Evolutionary conservation across 2,113 vertebrate species (phyloP).

Genomic region (Alosa alosa): DNA sequence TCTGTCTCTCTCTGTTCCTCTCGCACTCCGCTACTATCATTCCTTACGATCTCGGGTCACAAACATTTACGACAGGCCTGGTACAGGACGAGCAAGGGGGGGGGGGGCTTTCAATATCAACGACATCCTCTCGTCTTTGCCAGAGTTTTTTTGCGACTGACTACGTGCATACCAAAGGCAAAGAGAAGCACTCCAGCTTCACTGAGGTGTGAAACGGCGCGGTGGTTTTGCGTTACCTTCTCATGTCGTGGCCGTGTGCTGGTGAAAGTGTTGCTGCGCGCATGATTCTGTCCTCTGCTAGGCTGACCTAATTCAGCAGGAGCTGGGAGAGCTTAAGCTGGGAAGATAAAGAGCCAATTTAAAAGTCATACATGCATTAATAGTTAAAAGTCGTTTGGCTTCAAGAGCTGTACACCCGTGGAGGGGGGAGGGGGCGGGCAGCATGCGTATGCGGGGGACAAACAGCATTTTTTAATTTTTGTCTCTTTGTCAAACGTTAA

Average conservation of each 20-base stretch:
- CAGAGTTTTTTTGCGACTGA: background rate
- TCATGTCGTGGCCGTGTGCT: background rate
- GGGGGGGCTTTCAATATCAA: background rate
- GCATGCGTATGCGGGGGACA: background rate
- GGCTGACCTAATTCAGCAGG: conserved; percentile 41
- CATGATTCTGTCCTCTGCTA: conserved; percentile 14
- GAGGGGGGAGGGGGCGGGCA: background rate
- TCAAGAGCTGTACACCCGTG: background rate
- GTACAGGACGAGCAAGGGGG: background rate
- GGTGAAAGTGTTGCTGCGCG: background rate
- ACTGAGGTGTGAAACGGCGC: background rate
- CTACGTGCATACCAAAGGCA: background rate
- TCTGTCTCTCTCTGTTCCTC: background rate
- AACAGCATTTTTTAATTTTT: background rate
- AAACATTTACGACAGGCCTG: conserved; percentile 8
- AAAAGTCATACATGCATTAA: conserved; percentile 28
- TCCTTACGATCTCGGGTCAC: background rate
- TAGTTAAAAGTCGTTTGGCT: conserved; percentile 5
- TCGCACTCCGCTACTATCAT: background rate
- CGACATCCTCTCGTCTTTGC: background rate
- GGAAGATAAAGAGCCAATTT: conserved; percentile 32
- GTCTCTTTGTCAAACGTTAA: background rate
- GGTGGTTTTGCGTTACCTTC: background rate
- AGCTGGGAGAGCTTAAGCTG: conserved; percentile 9
- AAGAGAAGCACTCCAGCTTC: conserved; percentile 31